Evolutionary conservation across 2,888 invertebrate genomes (phyloP).

Genomic region (Amitus sp.): DNA sequence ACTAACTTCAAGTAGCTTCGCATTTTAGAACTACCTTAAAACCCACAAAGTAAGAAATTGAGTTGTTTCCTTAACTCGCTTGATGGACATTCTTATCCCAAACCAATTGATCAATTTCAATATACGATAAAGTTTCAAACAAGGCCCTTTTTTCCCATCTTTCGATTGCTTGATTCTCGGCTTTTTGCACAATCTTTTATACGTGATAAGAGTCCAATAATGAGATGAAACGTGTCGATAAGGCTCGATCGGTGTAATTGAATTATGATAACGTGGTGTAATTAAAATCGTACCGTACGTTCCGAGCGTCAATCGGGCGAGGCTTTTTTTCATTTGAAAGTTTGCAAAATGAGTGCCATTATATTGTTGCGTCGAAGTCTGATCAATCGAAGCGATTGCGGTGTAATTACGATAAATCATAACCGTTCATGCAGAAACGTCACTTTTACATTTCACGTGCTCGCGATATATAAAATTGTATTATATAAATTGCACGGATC

Average conservation of each 20-base stretch:
- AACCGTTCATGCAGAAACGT: conserved; percentile 3
- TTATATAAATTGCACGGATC: neutral
- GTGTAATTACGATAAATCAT: conserved; percentile 2
- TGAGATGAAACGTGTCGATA: neutral
- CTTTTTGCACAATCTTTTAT: neutral
- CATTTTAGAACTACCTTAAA: too few species aligned
- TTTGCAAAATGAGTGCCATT: neutral
- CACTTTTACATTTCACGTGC: conserved; percentile 2
- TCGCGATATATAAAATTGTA: neutral
- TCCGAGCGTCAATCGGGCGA: neutral
- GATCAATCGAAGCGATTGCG: conserved; percentile 1
- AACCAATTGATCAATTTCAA: too few species aligned
- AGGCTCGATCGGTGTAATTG: neutral
- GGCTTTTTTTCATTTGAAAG: neutral
- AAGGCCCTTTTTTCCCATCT: too few species aligned
- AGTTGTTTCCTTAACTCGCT: too few species aligned
- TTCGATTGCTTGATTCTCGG: neutral
- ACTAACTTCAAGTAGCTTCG: too few species aligned
- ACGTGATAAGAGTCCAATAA: neutral
- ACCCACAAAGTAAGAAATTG: too few species aligned
- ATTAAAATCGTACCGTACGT: neutral
- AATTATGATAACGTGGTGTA: neutral
- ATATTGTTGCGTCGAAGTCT: neutral
- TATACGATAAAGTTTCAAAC: too few species aligned
- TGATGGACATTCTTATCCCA: too few species aligned